Percentiles rank a stretch among this genome's conserved stretches.
Conservation (phyloP, 1,140 invertebrate species). For the Zaprionus tsacasi region DNA sequence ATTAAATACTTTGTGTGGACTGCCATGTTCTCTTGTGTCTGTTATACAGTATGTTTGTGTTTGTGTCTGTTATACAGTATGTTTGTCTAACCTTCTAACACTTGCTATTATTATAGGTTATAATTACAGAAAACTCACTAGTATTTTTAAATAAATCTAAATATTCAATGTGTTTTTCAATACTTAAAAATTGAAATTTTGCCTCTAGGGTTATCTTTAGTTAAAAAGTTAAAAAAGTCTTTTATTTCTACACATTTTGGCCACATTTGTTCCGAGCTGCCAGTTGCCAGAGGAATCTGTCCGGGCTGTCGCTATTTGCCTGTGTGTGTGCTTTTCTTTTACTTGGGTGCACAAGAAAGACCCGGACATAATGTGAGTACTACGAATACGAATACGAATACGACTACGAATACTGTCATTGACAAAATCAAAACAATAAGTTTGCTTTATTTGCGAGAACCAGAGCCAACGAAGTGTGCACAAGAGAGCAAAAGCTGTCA, state of each 20-base stretch:
- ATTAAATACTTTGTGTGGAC: too few species aligned
- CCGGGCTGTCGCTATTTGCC: constrained; percentile 43
- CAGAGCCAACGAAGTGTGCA: constrained; percentile 64
- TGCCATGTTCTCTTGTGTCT: too few species aligned
- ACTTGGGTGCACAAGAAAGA: constrained; percentile 70
- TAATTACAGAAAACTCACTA: too few species aligned
- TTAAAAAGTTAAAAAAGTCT: neutral
- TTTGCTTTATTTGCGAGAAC: constrained; percentile 68
- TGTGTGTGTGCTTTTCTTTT: constrained; percentile 71
- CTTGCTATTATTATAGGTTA: too few species aligned
- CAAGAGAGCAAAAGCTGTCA: neutral
- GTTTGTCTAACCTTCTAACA: too few species aligned
- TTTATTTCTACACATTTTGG: constrained; percentile 41
- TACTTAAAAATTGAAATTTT: neutral
- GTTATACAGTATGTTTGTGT: too few species aligned
- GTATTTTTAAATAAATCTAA: neutral
- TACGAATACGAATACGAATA: constrained; percentile 21
- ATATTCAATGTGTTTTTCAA: neutral
- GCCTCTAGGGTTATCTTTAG: neutral
- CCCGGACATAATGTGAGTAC: constrained; percentile 15
- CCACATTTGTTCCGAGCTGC: constrained; percentile 58
- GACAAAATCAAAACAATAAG: constrained; percentile 82
- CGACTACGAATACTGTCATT: constrained; percentile 59
- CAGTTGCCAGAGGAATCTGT: constrained; percentile 39
- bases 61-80: too few species aligned